Conservation (phyloP, 2,797 vertebrate species). For the Sebastes minor region DNA sequence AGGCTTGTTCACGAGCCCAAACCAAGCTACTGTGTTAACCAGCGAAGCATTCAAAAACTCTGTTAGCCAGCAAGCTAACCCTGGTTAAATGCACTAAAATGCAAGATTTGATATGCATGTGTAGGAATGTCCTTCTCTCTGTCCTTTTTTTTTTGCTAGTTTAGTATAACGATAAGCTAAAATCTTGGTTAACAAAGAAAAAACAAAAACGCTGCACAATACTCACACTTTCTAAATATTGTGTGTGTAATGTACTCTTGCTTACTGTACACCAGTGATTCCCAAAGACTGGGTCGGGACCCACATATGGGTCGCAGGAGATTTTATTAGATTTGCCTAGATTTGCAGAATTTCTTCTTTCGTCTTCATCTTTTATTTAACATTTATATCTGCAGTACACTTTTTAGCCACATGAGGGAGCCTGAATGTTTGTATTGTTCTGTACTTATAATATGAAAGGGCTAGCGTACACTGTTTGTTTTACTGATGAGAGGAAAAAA, state of each 20-base stretch:
- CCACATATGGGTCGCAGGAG: too few species aligned
- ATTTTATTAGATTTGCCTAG: too few species aligned
- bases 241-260: background rate
- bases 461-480: too few species aligned
- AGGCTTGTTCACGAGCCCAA: conserved; percentile 33
- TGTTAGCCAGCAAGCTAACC: conserved; percentile 29
- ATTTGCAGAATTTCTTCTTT: too few species aligned
- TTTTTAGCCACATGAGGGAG: too few species aligned
- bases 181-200: background rate
- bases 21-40: conserved; percentile 39
- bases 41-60: conserved; percentile 30
- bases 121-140: background rate
- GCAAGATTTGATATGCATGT: conserved; percentile 7
- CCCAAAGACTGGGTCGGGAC: too few species aligned
- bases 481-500: too few species aligned
- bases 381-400: too few species aligned
- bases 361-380: too few species aligned
- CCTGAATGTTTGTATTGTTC: too few species aligned
- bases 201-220: background rate
- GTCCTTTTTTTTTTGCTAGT: background rate
- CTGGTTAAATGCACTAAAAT: conserved; percentile 14
- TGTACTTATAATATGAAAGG: too few species aligned
- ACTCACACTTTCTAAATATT: background rate
- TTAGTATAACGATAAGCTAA: background rate
- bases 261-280: background rate